These are phyloP conservation scores for Drosophila hydei DNA, from an alignment of 1,140 invertebrate genomes.

Conservation along the genomic window DNA sequence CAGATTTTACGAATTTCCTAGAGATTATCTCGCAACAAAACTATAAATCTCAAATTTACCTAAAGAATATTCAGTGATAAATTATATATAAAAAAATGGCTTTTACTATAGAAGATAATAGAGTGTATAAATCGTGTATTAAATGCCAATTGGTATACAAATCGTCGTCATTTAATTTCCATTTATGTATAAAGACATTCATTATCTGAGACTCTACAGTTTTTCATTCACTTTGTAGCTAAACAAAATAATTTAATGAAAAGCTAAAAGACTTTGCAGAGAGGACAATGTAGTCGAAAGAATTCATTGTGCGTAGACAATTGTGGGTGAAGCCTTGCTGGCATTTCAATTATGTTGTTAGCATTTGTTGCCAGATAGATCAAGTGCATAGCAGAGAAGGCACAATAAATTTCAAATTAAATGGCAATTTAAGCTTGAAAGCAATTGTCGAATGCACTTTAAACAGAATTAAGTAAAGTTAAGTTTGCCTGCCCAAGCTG, in stretches of 20 bases:
- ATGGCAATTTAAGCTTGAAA: constrained; percentile 46
- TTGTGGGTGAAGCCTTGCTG: constrained; percentile 54
- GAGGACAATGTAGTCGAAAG: constrained; percentile 4
- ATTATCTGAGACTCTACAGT: too few species aligned
- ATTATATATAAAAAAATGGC: too few species aligned
- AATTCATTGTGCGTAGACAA: constrained; percentile 40
- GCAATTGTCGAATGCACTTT: constrained; percentile 4
- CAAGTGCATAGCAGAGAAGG: constrained; percentile 36
- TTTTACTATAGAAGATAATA: too few species aligned
- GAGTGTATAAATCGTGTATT: too few species aligned
- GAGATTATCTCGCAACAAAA: too few species aligned
- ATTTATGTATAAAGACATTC: too few species aligned
- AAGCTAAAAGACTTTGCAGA: too few species aligned
- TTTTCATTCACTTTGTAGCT: background rate
- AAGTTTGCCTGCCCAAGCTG: background rate
- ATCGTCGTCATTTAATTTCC: too few species aligned
- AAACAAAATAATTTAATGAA: background rate
- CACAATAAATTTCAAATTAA: constrained; percentile 38
- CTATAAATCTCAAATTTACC: too few species aligned
- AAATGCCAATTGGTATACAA: too few species aligned
- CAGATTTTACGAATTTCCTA: too few species aligned
- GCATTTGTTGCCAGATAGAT: constrained; percentile 44
- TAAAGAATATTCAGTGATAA: too few species aligned
- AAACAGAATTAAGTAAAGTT: background rate
- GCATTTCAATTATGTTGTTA: constrained; percentile 68